Evolutionary conservation across 2,888 invertebrate genomes (phyloP), one percentile per base, ranked within the genome.

Genomic region (Ectemnius continuus): DNA sequence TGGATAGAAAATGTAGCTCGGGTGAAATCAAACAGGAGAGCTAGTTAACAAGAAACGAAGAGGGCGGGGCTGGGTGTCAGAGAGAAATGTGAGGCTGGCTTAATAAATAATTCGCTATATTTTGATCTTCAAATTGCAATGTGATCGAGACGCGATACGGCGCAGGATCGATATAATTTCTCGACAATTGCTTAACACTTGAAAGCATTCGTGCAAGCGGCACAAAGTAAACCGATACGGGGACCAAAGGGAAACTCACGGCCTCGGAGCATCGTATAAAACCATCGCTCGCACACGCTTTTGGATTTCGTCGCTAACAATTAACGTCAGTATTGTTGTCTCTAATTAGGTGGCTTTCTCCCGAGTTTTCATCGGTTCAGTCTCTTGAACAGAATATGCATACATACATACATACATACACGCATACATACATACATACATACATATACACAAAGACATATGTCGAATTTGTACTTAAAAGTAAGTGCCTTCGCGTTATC

Each of bases 41-140:
- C 20, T 20, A 20, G 20, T 20, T 20, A 20, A 20, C 2, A 23
- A 23, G 23, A 23, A 23, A 23, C 2, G 23, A 23, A 23, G 23
- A 23, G 23, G 3, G 23, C 23, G 3, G 23, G 23, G 23, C 3
- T 23, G 23, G 23, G 23, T 1, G 2, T 23, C 23, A 23, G 16
- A 45, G 64, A 61, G n/a, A n/a, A 67, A 16, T 48, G 65, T 56
- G 36, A 61, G 58, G 6, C 26, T 1, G 36, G 14, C 46, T 85
- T 85, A 86, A 87, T 86, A 88, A 88, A 88, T 88, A 87, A 87
- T 83, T 78, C 79, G 72, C 84, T 87, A 84, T 86, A 87, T 87
- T 85, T 86, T 75, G 73, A 84, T 81, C 61, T 85, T 79, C 75
- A 81, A 79, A 76, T 73, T 73, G 79, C 77, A 80, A 80, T 76